Percentiles rank a stretch among this genome's conserved stretches.
Evolutionary conservation across 2,797 vertebrate genomes (phyloP).

Genomic region (Xenentodon cancila): DNA sequence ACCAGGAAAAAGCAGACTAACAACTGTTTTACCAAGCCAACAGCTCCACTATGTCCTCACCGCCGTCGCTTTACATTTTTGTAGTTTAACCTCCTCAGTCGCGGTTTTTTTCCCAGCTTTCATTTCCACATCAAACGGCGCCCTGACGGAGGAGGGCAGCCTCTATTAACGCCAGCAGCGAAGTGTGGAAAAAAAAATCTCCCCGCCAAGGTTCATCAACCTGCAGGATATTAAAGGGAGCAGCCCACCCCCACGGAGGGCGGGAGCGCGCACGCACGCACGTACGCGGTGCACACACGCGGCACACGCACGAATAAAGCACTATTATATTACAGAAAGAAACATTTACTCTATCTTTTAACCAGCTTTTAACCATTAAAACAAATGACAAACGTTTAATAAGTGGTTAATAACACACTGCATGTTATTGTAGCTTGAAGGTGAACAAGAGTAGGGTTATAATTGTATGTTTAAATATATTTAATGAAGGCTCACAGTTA

Average conservation of each 20-base stretch:
- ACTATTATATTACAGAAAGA: not conserved
- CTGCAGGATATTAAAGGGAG: conserved; percentile 87
- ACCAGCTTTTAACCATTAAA: too few species aligned
- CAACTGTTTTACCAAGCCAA: too few species aligned
- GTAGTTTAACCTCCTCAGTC: not conserved
- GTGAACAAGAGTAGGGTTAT: too few species aligned
- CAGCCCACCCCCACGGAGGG: conserved; percentile 60
- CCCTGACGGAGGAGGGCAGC: conserved; percentile 55
- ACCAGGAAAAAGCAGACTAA: too few species aligned
- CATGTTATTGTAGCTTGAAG: too few species aligned
- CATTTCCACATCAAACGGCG: conserved; percentile 87
- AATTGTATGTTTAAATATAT: too few species aligned
- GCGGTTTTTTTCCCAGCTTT: conserved; percentile 72
- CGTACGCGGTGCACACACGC: conserved; percentile 25
- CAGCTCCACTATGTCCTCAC: too few species aligned
- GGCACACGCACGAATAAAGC: conserved; percentile 38
- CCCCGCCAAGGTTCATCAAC: conserved; percentile 86
- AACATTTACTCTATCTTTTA: not conserved
- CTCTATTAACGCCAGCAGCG: conserved; percentile 84
- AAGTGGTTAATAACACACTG: too few species aligned
- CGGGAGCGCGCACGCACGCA: conserved; percentile 5
- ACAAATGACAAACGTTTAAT: too few species aligned
- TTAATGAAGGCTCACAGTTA: too few species aligned
- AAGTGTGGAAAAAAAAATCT: conserved; percentile 85
- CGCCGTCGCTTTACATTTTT: too few species aligned